Evolutionary conservation across 2,797 vertebrate genomes (phyloP), one percentile per base, ranked within the genome.

Genomic region (Syncerus caffer): DNA sequence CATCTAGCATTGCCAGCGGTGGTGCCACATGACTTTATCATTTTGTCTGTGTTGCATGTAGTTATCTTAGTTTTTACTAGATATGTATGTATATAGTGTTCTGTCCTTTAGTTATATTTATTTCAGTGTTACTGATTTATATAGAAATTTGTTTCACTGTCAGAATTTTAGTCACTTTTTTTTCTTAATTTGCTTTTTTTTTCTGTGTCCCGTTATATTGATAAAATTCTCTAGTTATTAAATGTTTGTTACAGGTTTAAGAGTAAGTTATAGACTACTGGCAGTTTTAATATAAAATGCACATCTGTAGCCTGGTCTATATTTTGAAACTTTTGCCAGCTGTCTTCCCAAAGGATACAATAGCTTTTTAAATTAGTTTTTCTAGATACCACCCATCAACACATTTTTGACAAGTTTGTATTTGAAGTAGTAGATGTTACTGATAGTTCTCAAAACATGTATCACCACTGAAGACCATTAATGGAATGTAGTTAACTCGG

Each of bases 301-400:
- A 90, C 78, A 78, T 90, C 25, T 93, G 1, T 85, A 79, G 4
- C n/a, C 34, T 95, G n/a, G 19, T 90, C 19, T 92, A 0, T 89
- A 47, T 93, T 91, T 96, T 89, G 57, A 94, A 96, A 90, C 87
- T 89, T 87, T 94, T 95, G 58, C 60, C 85, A 93, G 10, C 85
- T 97, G 10, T 55, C 62, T 87, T 95, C 6, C 85, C 45, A 82
- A 80, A 93, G 38, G 50, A 80, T 92, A 16, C 6, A 16, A 29
- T 80, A 45, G 42, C 3, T 58, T 97, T 92, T 34, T 71, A 96
- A 57, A 53, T 95, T 60, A 89, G 6, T 83, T 85, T 94, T 96
- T 64, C 57, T 89, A 45, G 29, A 86, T 85, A 91, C 12, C 92
- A 27, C n/a, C 31, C 34, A 89, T 71, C 19, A 90, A 23, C 38